A percentile compares a stretch with the other conserved stretches of the same genome.
phyloP scores from a whole-genome alignment of 2,888 invertebrate species.

The Zygothrica quintamaculata region DNA sequence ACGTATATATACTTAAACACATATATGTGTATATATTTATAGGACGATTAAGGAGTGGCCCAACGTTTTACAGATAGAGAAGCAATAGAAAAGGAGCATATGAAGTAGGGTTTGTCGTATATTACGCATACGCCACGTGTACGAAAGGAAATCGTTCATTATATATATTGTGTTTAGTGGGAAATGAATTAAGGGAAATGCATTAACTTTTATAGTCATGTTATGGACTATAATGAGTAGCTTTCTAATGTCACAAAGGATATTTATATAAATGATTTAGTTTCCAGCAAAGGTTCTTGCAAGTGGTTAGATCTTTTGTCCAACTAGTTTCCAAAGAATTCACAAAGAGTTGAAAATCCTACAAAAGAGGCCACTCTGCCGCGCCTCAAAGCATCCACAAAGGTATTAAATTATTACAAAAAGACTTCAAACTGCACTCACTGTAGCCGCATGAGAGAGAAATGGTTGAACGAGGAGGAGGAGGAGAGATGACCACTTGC shows the following conservation, averaged over 20 bases:
- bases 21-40: slow-evolving; percentile 10
- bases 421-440: slow-evolving; percentile 49
- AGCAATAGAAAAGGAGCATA: slow-evolving; percentile 14
- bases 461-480: background rate
- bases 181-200: background rate
- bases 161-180: slow-evolving; percentile 1
- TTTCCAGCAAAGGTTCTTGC: slow-evolving; percentile 16
- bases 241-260: slow-evolving; percentile 11
- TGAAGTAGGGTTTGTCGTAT: slow-evolving; percentile 32
- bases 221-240: too few relatives aligned
- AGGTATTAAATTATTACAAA: slow-evolving; percentile 71
- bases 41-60: slow-evolving; percentile 59
- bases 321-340: slow-evolving; percentile 30
- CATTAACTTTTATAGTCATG: background rate
- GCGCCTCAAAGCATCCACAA: slow-evolving; percentile 51
- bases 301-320: slow-evolving; percentile 29
- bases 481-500: slow-evolving; percentile 19
- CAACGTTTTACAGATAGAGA: slow-evolving; percentile 23
- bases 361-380: slow-evolving; percentile 31
- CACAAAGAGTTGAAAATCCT: slow-evolving; percentile 44
- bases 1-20: slow-evolving; percentile 4
- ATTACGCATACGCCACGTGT: slow-evolving; percentile 65
- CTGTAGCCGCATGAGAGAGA: background rate
- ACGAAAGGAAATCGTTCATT: background rate
- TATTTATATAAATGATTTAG: slow-evolving; percentile 27